These are phyloP conservation scores for Acronicta psi DNA, from an alignment of 2,888 invertebrate species.

Conservation along the genomic window DNA sequence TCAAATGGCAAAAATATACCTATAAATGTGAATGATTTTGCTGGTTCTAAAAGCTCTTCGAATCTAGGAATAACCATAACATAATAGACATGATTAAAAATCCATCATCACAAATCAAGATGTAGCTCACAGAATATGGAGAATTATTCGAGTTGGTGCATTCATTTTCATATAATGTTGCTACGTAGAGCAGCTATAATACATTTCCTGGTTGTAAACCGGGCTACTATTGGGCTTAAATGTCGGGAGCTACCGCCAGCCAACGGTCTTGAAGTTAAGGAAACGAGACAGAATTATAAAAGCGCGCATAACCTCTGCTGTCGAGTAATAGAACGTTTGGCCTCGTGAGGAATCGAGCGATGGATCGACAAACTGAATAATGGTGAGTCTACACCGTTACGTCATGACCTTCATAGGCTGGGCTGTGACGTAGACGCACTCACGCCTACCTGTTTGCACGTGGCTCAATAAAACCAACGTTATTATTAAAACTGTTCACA, in stretches of 20 bases:
- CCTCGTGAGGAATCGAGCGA: constrained; percentile 80
- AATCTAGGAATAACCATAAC: not conserved
- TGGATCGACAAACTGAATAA: constrained; percentile 80
- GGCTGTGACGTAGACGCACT: constrained; percentile 78
- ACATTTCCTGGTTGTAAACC: constrained; percentile 68
- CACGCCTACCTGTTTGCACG: constrained; percentile 81
- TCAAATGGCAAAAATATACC: no score
- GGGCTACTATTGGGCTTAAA: constrained; percentile 62
- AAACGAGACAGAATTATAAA: constrained; percentile 71
- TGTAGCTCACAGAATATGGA: constrained; percentile 60
- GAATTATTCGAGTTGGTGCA: constrained; percentile 45
- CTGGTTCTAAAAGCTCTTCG: no score
- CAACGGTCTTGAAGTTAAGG: constrained; percentile 66
- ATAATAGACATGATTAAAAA: constrained; percentile 13
- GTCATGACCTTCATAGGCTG: constrained; percentile 84
- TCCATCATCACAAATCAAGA: constrained; percentile 23
- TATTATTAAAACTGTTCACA: constrained; percentile 63
- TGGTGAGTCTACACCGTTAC: constrained; percentile 80
- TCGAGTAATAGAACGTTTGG: constrained; percentile 76
- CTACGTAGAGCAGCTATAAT: constrained; percentile 48
- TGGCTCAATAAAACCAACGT: constrained; percentile 71
- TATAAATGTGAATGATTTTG: no score
- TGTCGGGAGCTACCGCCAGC: constrained; percentile 57
- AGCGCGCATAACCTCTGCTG: constrained; percentile 71
- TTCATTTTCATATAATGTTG: constrained; percentile 53